Evolutionary conservation across 2,113 vertebrate genomes (phyloP).

Genomic region (Eleginops maclovinus): DNA sequence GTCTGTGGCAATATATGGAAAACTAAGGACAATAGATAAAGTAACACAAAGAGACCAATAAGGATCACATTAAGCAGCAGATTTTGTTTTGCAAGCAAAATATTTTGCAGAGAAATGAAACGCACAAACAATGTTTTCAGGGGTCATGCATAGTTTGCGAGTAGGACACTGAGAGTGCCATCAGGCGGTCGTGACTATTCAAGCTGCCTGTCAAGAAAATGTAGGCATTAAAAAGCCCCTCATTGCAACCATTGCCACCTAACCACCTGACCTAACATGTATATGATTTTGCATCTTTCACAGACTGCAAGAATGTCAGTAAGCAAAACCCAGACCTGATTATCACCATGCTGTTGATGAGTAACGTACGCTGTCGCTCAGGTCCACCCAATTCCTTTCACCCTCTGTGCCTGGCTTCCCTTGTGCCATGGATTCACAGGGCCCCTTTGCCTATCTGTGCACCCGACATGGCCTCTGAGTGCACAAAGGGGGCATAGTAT

Average conservation of each 20-base stretch:
- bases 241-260: not conserved
- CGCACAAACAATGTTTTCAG: conserved; percentile 6
- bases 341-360: conserved; percentile 37
- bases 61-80: no score
- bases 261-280: conserved; percentile 22
- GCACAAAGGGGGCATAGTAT: conserved; percentile 67
- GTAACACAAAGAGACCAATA: no score
- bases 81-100: no score
- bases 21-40: no score
- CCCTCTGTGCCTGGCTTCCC: conserved; percentile 35
- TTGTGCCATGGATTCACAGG: conserved; percentile 50
- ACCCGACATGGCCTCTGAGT: conserved; percentile 41
- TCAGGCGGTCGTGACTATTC: not conserved
- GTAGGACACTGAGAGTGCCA: not conserved
- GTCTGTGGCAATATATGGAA: no score
- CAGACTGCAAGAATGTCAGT: conserved; percentile 20
- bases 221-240: not conserved
- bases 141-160: not conserved
- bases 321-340: conserved; percentile 37
- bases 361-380: conserved; percentile 31
- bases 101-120: no score
- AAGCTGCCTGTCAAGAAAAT: not conserved
- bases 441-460: conserved; percentile 56
- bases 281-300: conserved; percentile 16
- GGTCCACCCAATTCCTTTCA: conserved; percentile 29